Evolutionary conservation across 2,113 vertebrate species (phyloP).

Genomic region (Anguilla japonica): DNA sequence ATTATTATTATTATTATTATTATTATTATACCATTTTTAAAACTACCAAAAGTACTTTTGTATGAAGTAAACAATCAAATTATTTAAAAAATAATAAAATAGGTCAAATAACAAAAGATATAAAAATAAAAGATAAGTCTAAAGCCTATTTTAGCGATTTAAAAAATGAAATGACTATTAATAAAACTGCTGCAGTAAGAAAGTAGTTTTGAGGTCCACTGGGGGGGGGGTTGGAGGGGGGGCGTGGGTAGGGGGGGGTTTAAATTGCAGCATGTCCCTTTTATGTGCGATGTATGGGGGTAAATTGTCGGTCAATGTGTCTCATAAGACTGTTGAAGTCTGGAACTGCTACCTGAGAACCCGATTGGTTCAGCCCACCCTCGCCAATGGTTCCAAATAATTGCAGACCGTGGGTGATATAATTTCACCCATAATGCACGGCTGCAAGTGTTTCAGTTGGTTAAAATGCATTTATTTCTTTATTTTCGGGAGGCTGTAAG

Average conservation of each 20-base stretch:
- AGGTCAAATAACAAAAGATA: no score
- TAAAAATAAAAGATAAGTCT: no score
- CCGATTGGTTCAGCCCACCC: background rate
- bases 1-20: no score
- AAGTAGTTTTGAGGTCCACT: no score
- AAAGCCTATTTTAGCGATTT: no score
- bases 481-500: constrained; percentile 5
- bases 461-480: background rate
- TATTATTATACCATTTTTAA: no score
- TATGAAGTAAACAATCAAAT: no score
- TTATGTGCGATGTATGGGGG: background rate
- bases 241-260: no score
- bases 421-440: constrained; percentile 12
- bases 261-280: background rate
- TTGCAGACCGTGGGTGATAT: constrained; percentile 7
- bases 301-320: background rate
- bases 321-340: background rate
- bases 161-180: no score
- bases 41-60: no score
- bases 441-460: background rate
- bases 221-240: background rate
- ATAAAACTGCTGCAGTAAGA: no score
- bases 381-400: constrained; percentile 13
- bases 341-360: background rate
- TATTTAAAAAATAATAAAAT: no score